Evolutionary conservation across 2,797 vertebrate species (phyloP).

Genomic region (Alfaro cultratus): DNA sequence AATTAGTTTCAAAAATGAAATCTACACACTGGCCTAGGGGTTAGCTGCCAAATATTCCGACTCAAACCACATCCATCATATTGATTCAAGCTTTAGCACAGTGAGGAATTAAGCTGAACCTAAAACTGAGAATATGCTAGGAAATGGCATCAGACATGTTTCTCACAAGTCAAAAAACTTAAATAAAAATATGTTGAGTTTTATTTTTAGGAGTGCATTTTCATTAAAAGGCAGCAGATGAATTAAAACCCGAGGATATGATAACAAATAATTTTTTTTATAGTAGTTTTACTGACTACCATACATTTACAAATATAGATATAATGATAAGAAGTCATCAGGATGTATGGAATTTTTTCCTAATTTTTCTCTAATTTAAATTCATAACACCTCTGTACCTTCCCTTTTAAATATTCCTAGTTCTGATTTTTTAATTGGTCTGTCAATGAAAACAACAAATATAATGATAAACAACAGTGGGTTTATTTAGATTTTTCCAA

Average conservation of each 20-base stretch:
- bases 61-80: constrained; percentile 24
- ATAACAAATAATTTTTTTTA: not conserved
- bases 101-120: constrained; percentile 5
- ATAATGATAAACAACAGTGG: not conserved
- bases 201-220: not conserved
- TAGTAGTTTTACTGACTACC: not conserved
- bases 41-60: constrained; percentile 30
- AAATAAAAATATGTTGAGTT: not conserved
- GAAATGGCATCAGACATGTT: not conserved
- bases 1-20: constrained; percentile 19
- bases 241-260: not conserved
- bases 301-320: not conserved
- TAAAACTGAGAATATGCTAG: constrained; percentile 15
- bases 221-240: not conserved
- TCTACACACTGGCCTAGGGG: constrained; percentile 7
- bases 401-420: not conserved
- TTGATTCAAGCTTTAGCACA: constrained; percentile 8
- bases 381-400: not conserved
- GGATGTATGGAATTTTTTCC: not conserved
- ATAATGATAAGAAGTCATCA: not conserved
- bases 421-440: not conserved
- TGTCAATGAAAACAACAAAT: not conserved
- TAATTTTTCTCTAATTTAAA: not conserved
- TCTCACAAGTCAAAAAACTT: not conserved
- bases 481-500: not conserved